Conservation (phyloP, 2,113 vertebrate species). For the Prunella fulvescens region DNA sequence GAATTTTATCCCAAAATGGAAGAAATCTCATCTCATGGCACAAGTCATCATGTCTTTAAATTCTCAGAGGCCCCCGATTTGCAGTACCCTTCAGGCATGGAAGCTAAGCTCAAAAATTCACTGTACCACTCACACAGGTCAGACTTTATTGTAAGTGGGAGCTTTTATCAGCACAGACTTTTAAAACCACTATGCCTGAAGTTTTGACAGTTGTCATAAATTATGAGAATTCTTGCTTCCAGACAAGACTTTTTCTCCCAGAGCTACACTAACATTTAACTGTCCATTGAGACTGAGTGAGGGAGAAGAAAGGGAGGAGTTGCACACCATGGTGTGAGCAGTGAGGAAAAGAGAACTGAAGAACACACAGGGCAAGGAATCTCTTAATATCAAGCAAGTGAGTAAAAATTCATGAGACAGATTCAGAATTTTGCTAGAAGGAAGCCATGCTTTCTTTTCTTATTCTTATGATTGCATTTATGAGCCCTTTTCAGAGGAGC, state of each 20-base stretch:
- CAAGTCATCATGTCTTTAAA: background rate
- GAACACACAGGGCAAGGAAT: background rate
- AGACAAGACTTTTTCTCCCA: background rate
- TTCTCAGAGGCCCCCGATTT: background rate
- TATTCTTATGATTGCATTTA: background rate
- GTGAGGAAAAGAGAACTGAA: background rate
- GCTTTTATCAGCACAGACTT: constrained; percentile 25
- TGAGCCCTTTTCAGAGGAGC: background rate
- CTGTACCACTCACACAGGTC: background rate
- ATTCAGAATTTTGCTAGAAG: background rate
- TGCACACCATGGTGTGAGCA: background rate
- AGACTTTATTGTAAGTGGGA: background rate
- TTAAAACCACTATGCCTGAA: background rate
- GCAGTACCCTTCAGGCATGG: background rate
- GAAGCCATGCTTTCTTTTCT: background rate
- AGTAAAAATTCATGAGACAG: background rate
- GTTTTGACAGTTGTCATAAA: constrained; percentile 35
- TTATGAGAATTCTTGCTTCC: background rate
- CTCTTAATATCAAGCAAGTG: background rate
- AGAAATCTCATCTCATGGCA: background rate
- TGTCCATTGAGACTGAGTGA: background rate
- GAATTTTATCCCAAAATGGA: background rate
- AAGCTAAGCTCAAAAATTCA: background rate
- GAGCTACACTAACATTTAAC: background rate
- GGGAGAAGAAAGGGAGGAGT: background rate